Conservation (phyloP, 2,888 invertebrate genomes). For the Tenthredo mesomela region DNA sequence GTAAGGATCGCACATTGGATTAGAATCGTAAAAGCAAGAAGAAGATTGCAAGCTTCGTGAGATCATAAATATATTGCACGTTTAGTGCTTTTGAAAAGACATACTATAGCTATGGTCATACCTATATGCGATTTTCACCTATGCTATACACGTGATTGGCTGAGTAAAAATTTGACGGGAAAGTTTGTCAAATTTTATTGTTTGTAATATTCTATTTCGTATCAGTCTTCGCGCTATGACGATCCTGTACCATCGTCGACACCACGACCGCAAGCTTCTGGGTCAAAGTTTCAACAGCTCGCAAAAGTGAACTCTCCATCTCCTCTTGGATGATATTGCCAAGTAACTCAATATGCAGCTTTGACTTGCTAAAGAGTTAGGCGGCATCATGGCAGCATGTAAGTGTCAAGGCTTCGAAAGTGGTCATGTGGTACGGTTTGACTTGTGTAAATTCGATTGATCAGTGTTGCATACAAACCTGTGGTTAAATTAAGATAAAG, state of each 20-base stretch:
- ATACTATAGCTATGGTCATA: neutral
- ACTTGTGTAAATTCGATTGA: neutral
- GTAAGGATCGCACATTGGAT: neutral
- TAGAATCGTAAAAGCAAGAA: neutral
- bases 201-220: neutral
- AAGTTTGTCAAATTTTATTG: neutral
- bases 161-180: neutral
- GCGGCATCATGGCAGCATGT: neutral
- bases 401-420: neutral
- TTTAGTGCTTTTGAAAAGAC: neutral
- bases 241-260: neutral
- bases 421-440: neutral
- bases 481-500: neutral
- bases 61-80: neutral
- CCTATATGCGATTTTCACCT: neutral
- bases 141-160: neutral
- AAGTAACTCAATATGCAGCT: conserved; percentile 41
- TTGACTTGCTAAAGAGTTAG: conserved; percentile 13
- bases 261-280: neutral
- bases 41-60: neutral
- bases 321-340: conserved; percentile 9
- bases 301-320: neutral
- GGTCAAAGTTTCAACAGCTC: conserved; percentile 22
- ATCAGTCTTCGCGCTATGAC: neutral
- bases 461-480: neutral